A percentile compares a stretch with the other conserved stretches of the same genome.
Evolutionary conservation across 37 sponge, comb jelly and placozoan genomes (phyloP).

Genomic region (Cliona cf. orientalis): DNA sequence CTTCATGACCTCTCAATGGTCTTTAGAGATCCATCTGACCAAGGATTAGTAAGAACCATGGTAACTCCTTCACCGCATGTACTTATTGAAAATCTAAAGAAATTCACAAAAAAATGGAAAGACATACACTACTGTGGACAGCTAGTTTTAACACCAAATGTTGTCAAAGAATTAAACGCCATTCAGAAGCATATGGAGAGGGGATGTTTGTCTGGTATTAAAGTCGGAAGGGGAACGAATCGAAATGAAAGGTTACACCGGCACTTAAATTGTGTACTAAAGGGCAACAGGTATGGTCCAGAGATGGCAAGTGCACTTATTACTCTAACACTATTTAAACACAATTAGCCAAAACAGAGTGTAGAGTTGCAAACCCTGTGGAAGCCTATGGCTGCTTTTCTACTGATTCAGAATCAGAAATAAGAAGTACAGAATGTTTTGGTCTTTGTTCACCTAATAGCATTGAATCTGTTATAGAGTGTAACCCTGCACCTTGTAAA

Average conservation of each 20-base stretch:
- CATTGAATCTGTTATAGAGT: too few species aligned
- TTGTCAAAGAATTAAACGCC: slow-evolving; percentile 11
- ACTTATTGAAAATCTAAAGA: not conserved
- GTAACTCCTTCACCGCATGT: too few species aligned
- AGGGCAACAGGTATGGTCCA: slow-evolving; percentile 28
- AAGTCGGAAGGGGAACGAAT: slow-evolving; percentile 41
- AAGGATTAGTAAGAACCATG: too few species aligned
- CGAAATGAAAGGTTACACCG: slow-evolving; percentile 42
- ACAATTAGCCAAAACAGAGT: slow-evolving; percentile 55
- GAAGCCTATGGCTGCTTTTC: too few species aligned
- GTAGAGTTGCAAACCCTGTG: too few species aligned
- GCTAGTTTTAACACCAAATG: slow-evolving; percentile 4
- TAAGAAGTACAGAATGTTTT: too few species aligned
- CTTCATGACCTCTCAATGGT: too few species aligned
- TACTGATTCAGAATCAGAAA: too few species aligned
- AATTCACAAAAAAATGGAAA: slow-evolving; percentile 15
- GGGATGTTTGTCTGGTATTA: slow-evolving; percentile 45
- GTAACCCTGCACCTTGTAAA: too few species aligned
- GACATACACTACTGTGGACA: not conserved
- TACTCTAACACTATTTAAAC: slow-evolving; percentile 9
- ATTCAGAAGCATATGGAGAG: slow-evolving; percentile 24
- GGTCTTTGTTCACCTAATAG: too few species aligned
- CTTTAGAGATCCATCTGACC: too few species aligned
- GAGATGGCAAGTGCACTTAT: slow-evolving; percentile 47
- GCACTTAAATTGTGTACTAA: slow-evolving; percentile 18